Percentiles rank a stretch among this genome's conserved stretches.
Evolutionary conservation across 2,113 vertebrate species (phyloP).

Genomic region (Parus major): DNA sequence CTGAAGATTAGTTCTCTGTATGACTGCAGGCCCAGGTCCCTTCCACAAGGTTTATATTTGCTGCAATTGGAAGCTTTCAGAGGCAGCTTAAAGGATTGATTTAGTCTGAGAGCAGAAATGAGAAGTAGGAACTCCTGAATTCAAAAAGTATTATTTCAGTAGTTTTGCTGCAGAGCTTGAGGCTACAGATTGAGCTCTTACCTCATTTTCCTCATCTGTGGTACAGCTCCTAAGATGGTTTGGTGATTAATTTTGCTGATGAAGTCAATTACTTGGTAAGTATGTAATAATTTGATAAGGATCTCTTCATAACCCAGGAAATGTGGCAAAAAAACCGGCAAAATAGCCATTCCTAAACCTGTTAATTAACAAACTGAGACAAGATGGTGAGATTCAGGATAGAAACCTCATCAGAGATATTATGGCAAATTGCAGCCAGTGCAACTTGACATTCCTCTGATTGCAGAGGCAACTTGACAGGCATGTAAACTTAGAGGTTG

Average conservation of each 20-base stretch:
- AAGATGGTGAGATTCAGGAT: background rate
- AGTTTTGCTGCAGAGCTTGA: background rate
- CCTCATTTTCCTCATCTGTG: background rate
- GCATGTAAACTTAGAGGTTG: background rate
- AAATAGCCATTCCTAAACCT: background rate
- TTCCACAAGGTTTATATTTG: background rate
- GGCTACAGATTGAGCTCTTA: background rate
- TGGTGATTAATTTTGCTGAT: conserved; percentile 21
- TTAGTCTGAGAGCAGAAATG: background rate
- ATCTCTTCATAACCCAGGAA: background rate
- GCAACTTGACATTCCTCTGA: background rate
- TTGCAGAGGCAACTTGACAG: background rate
- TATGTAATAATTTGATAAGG: background rate
- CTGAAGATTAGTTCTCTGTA: background rate
- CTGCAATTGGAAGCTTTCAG: background rate
- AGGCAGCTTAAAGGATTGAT: background rate
- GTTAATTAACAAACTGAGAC: background rate
- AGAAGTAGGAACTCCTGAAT: background rate
- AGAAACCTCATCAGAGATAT: background rate
- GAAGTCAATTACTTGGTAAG: conserved; percentile 3
- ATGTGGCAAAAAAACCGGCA: background rate
- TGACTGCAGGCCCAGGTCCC: background rate
- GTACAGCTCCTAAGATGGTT: background rate
- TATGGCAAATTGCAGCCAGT: background rate
- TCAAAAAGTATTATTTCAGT: background rate